Evolutionary conservation across 2,797 vertebrate species (phyloP), one percentile per base, ranked within the genome.

Genomic region (Poecilia picta): DNA sequence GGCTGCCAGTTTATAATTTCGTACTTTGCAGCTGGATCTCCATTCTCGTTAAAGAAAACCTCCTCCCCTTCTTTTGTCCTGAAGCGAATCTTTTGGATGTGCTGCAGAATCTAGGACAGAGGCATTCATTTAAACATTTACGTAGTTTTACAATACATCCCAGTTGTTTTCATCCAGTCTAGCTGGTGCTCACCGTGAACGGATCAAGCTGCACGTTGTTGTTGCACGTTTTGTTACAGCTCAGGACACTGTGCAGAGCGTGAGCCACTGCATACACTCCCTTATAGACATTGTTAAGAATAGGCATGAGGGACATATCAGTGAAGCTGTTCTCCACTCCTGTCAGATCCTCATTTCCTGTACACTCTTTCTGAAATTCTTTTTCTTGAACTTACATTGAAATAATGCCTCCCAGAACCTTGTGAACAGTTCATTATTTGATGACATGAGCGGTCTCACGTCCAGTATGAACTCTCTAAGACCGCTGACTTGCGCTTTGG

Each of bases 1-100:
- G 81, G 86, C 82, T 95, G 94, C 95, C 95, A 95, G 81, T 95
- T 96, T 81, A 95, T 91, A 36, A 96, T 89, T 71, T 95, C 95
- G 90, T 96, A 95, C 80, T 89, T 94, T 83, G 94, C 94, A 33
- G 91, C 71, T 57, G 92, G 92, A 33, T 95, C 94, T 77, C 94
- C 95, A 36, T 94, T 93, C 43, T 91, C 84, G 85, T 95, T 91
- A 76, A 95, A 95, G 77, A 89, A 92, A 33, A 95, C 90, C 2
- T 92, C 88, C 13, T 95, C 92, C 13, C 91, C 94, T 11, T 94
- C 93, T 25, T 93, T 94, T 39, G 93, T 95, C 84, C 85, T 89
- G 73, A 95, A 95, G 10, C 2, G 57, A 20, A 86, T 87, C 1
- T 71, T 89, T 87, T 79, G 85, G 8, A 95, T 81, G 4, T 94